These are phyloP conservation scores for Pachyuromys duprasi DNA, from an alignment of 2,797 vertebrate genomes.

Conservation along the genomic window DNA sequence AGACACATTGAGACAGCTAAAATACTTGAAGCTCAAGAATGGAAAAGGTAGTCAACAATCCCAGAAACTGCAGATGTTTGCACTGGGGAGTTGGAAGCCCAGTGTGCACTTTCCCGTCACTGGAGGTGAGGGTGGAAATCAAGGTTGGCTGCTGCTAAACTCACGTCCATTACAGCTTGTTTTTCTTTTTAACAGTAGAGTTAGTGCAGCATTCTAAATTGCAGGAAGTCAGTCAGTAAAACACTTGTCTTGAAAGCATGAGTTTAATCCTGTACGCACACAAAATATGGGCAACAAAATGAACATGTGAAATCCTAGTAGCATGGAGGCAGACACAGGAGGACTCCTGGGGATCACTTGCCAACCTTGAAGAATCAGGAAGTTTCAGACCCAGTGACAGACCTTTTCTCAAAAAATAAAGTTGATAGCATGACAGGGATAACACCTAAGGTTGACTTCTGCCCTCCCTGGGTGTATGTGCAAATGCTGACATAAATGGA, in stretches of 20 bases:
- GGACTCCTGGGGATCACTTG: not conserved
- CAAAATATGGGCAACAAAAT: not conserved
- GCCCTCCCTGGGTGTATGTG: not conserved
- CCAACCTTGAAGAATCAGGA: not conserved
- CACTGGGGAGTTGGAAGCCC: not conserved
- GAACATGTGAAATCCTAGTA: not conserved
- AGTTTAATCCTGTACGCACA: not conserved
- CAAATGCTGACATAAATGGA: not conserved
- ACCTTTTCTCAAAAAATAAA: not conserved
- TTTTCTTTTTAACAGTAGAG: not conserved
- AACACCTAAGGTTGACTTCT: not conserved
- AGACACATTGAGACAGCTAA: not conserved
- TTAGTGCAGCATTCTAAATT: not conserved
- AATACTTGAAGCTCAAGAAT: conserved; percentile 9
- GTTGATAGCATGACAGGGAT: not conserved
- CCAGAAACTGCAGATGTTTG: not conserved
- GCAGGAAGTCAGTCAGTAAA: not conserved
- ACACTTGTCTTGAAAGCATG: not conserved
- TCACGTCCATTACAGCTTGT: rapidly evolving
- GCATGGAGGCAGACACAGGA: not conserved
- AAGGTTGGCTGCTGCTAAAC: not conserved
- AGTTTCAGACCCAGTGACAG: not conserved
- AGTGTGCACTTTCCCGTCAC: not conserved
- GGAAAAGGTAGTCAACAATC: not conserved
- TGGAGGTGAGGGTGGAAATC: not conserved